These are phyloP conservation scores for Ridgeia piscesae DNA, from an alignment of 1,140 invertebrate genomes.

Conservation along the genomic window DNA sequence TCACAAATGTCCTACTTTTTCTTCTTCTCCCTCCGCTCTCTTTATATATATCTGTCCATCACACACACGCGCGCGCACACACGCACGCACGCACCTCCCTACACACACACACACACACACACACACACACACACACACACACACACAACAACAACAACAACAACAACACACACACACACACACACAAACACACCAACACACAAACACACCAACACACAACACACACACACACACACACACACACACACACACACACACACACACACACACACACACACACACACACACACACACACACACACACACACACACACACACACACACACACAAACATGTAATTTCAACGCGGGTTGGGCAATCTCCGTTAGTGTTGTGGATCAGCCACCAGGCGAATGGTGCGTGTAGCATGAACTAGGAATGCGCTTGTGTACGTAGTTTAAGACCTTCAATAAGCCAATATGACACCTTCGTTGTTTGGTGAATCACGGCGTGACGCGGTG, in stretches of 20 bases:
- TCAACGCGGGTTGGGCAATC: neutral
- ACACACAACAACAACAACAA: too few relatives aligned
- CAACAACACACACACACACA: neutral
- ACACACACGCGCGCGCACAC: too few relatives aligned
- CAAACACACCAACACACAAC: neutral
- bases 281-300: neutral
- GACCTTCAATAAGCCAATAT: neutral
- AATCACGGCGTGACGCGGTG: neutral
- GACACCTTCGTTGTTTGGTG: neutral
- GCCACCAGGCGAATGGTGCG: too few relatives aligned
- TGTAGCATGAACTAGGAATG: neutral
- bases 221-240: neutral
- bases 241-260: neutral
- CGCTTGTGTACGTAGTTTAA: neutral
- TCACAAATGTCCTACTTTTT: too few relatives aligned
- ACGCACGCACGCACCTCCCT: neutral
- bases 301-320: neutral
- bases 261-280: neutral
- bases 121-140: neutral
- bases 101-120: neutral
- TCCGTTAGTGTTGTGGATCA: neutral
- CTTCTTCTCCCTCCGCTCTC: too few relatives aligned
- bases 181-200: neutral
- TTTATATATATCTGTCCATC: too few relatives aligned
- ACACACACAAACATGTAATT: neutral